Evolutionary conservation across 2,797 vertebrate species (phyloP).

Genomic region (Chelon labrosus): DNA sequence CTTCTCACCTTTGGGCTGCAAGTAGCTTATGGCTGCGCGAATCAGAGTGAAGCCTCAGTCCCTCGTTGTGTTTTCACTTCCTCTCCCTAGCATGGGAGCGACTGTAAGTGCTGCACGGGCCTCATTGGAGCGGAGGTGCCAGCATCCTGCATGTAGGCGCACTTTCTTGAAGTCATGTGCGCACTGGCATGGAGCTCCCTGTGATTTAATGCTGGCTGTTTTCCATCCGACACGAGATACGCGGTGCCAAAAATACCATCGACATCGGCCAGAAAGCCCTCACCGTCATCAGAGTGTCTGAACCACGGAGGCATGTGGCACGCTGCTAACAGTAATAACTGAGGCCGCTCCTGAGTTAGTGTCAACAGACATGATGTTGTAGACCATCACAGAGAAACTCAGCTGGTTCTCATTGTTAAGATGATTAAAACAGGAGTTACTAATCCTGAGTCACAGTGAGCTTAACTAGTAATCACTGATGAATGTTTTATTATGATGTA

Average conservation of each 20-base stretch:
- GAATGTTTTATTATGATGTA: too few relatives aligned
- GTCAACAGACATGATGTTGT: background rate
- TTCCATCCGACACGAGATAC: constrained; percentile 33
- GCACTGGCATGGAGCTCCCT: constrained; percentile 3
- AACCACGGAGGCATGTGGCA: constrained; percentile 40
- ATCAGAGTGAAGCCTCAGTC: background rate
- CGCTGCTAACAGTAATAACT: constrained; percentile 18
- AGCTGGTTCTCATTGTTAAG: too few relatives aligned
- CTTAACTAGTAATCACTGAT: too few relatives aligned
- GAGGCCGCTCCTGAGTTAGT: background rate
- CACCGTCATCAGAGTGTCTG: constrained; percentile 14
- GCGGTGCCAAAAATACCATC: constrained; percentile 26
- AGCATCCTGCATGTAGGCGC: background rate
- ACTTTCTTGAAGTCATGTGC: background rate
- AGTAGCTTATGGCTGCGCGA: background rate
- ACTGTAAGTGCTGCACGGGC: background rate
- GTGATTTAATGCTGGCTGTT: constrained; percentile 3
- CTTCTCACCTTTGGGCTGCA: background rate
- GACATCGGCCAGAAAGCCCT: constrained; percentile 2
- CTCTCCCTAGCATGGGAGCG: constrained; percentile 30
- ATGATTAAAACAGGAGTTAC: too few relatives aligned
- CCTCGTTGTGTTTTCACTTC: background rate
- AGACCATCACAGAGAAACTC: too few relatives aligned
- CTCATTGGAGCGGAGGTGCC: constrained; percentile 5
- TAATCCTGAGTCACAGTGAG: too few relatives aligned